Conservation (phyloP, 2,797 vertebrate genomes). For the Acropternis orthonyx region DNA sequence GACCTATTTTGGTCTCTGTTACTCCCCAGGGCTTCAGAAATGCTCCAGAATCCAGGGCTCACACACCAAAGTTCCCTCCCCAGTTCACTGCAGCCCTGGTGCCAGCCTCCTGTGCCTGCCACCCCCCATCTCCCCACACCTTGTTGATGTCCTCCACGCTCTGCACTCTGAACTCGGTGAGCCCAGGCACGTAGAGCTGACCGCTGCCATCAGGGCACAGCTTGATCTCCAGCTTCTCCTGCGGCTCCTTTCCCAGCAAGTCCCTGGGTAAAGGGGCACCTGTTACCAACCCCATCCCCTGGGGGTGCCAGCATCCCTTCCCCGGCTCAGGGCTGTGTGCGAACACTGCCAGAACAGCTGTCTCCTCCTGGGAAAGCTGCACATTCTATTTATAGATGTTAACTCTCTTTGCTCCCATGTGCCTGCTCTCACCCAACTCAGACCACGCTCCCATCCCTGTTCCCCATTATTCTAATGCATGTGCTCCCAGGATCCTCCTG, state of each 20-base stretch:
- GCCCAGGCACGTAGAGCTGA: slow-evolving; percentile 91
- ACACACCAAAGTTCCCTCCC: neutral
- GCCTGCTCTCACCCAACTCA: neutral
- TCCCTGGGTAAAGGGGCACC: slow-evolving; percentile 76
- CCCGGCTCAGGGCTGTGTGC: fast-evolving
- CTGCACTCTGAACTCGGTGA: slow-evolving; percentile 86
- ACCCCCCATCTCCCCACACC: slow-evolving; percentile 61
- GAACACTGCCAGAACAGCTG: neutral
- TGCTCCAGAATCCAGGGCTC: fast-evolving
- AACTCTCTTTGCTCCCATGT: neutral
- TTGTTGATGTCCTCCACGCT: slow-evolving; percentile 93
- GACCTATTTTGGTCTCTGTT: neutral
- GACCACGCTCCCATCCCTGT: fast-evolving
- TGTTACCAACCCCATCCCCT: neutral
- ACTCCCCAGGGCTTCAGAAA: neutral
- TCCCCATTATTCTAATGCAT: neutral
- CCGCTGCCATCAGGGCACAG: slow-evolving; percentile 92
- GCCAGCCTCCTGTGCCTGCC: fast-evolving
- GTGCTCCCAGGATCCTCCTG: neutral
- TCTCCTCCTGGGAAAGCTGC: neutral
- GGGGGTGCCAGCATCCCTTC: neutral
- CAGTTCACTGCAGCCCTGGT: fast-evolving
- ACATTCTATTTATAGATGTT: neutral
- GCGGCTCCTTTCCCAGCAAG: slow-evolving; percentile 86
- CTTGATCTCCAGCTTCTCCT: slow-evolving; percentile 93